Evolutionary conservation across 2,113 vertebrate genomes (phyloP).

Genomic region (Chamaetylas fuelleborni): DNA sequence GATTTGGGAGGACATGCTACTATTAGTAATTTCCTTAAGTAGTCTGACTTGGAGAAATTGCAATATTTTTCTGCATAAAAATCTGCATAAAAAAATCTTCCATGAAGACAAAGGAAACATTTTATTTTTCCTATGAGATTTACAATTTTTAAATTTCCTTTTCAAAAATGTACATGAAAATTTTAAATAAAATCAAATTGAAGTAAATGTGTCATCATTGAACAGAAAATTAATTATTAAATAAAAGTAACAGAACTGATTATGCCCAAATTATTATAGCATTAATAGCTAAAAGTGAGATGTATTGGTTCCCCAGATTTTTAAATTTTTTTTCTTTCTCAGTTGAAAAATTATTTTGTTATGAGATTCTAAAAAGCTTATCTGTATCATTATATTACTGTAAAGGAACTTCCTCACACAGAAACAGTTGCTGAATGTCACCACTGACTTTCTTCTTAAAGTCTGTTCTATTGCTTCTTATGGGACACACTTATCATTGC

Average conservation of each 20-base stretch:
- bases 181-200: background rate
- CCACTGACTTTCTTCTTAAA: background rate
- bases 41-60: background rate
- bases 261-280: background rate
- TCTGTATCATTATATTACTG: background rate
- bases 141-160: background rate
- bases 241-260: background rate
- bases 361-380: background rate
- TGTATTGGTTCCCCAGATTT: background rate
- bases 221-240: background rate
- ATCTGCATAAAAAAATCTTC: background rate
- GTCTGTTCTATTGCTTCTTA: background rate
- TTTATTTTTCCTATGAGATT: background rate
- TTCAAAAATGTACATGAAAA: rapidly evolving
- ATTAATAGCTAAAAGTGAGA: background rate
- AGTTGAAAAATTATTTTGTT: background rate
- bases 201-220: background rate
- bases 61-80: background rate
- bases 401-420: background rate
- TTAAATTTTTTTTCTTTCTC: background rate
- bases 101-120: background rate
- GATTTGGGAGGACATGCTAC: background rate
- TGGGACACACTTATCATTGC: background rate
- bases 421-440: background rate
- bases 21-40: background rate